Evolutionary conservation across 2,888 invertebrate species (phyloP).

Genomic region (Orthosia gracilis): DNA sequence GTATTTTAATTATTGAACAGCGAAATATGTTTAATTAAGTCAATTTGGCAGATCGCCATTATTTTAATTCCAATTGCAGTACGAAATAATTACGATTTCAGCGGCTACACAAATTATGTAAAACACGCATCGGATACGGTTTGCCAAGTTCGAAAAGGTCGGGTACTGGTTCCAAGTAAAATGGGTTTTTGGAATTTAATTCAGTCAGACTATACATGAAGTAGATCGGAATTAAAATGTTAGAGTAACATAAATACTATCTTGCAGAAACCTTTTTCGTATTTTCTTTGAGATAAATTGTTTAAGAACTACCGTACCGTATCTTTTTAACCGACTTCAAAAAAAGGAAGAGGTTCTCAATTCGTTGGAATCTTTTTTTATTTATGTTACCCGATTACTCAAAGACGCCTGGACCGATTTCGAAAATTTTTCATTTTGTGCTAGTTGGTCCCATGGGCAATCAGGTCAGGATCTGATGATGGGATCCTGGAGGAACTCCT

Average conservation of each 20-base stretch:
- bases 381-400: too few relatives aligned
- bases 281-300: too few relatives aligned
- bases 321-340: too few relatives aligned
- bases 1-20: constrained; percentile 28
- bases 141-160: neutral
- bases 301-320: too few relatives aligned
- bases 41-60: constrained; percentile 55
- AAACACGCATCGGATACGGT: neutral
- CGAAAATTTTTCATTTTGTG: too few relatives aligned
- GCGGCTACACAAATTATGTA: constrained; percentile 15
- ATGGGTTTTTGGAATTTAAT: neutral
- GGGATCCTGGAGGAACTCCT: too few relatives aligned
- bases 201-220: neutral
- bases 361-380: too few relatives aligned
- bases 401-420: too few relatives aligned
- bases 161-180: neutral
- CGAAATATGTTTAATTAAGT: constrained; percentile 50
- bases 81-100: constrained; percentile 47
- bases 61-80: constrained; percentile 38
- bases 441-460: too few relatives aligned
- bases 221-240: neutral
- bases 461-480: too few relatives aligned
- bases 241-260: neutral
- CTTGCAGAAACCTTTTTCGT: too few relatives aligned
- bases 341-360: too few relatives aligned